Base-by-base conservation (phyloP, 2,888 invertebrate genomes). In the Spilosoma lubricipeda region DNA sequence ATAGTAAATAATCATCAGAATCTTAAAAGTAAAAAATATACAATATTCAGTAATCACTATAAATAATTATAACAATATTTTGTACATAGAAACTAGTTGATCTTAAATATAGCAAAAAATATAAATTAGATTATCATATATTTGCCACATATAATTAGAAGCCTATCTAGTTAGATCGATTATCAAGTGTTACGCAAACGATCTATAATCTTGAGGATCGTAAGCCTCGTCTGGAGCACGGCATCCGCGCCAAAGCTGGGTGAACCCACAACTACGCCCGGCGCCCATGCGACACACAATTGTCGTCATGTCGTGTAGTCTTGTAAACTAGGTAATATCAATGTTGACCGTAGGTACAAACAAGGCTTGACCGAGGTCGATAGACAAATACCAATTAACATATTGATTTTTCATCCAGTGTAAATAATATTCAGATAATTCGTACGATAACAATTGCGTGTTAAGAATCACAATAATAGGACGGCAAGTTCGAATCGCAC, bases 71-170 rank as follows among this genome's bases (percentile, higher is more conserved):
- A 78, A 78, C 71, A 76, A 72, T 75, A 80, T 75, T 78, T 79
- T 78, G 75, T 77, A 78, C 79, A 78, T 77, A 80, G 80, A 77
- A 59, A 72, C 33, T 76, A 78, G 73, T 83, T 76, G 70, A 81
- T 79, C 82, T 84, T 84, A 84, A 20, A 67, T 65, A 36, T 65
- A 59, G 74, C 76, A 76, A 76, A 76, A 72, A 67, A 70, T 67
- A 67, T 66, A n/a, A 67, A 33, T 64, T 36, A 59, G n/a, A 71
- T 52, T 67, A 71, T 45, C 56, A 68, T 63, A 70, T 59, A 71
- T 67, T 68, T 65, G 68, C 52, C 71, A 68, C 64, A 75, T 39
- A 75, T 75, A 73, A 65, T 70, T 70, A 67, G 30, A 72, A 67
- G 27, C 36, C 75, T 72, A 74, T 69, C 69, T 74, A 75, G 48